These are phyloP conservation scores for Dendrolimus punctatus DNA, from an alignment of 1,140 invertebrate genomes.

Conservation along the genomic window DNA sequence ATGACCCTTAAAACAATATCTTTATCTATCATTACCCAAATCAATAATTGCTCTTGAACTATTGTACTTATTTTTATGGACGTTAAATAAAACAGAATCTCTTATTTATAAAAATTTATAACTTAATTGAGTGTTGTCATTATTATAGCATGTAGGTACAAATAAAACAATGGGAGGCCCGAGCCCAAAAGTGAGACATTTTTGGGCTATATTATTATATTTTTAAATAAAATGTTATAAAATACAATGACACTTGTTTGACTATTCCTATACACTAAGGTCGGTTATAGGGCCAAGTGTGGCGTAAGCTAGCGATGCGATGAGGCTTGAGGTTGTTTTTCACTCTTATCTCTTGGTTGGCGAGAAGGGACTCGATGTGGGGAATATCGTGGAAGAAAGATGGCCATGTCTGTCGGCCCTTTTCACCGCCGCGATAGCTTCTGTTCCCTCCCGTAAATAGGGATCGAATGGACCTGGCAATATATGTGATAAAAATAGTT, in stretches of 20 bases:
- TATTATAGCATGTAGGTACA: slow-evolving; percentile 13
- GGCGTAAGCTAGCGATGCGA: slow-evolving; percentile 73
- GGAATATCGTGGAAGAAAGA: slow-evolving; percentile 77
- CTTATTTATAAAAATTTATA: slow-evolving; percentile 5
- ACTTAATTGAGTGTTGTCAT: slow-evolving; percentile 21
- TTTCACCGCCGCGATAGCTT: slow-evolving; percentile 68
- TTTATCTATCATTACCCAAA: too few species aligned
- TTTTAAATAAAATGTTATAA: too few species aligned
- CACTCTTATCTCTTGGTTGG: slow-evolving; percentile 73
- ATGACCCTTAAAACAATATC: too few species aligned
- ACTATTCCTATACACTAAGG: slow-evolving; percentile 25
- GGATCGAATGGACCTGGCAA: slow-evolving; percentile 52
- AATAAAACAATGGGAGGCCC: slow-evolving; percentile 5
- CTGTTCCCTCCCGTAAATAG: slow-evolving; percentile 67
- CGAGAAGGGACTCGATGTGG: slow-evolving; percentile 73
- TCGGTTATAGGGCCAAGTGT: slow-evolving; percentile 73
- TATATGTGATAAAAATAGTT: slow-evolving; percentile 18
- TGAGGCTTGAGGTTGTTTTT: slow-evolving; percentile 73
- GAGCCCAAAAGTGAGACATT: too few species aligned
- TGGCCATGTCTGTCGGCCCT: slow-evolving; percentile 69
- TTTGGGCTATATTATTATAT: too few species aligned
- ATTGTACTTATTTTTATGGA: too few species aligned
- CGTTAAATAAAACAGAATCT: too few species aligned
- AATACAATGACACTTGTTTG: slow-evolving; percentile 11
- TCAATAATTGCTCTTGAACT: too few species aligned